These are phyloP conservation scores for Planiliza haematocheilus DNA, from an alignment of 2,113 vertebrate species.

Conservation along the genomic window DNA sequence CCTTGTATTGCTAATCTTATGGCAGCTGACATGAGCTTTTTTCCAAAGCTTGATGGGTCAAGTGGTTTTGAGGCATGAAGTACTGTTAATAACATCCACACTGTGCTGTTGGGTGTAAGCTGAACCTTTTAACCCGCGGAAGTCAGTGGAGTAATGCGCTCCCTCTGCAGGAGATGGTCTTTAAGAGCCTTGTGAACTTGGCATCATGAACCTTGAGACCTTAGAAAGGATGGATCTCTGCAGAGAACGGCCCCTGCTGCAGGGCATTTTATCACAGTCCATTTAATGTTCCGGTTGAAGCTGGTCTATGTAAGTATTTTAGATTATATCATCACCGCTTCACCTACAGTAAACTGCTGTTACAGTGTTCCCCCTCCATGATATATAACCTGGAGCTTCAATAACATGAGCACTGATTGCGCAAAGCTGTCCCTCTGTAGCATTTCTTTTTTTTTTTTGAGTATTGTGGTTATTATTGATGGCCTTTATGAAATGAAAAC, in stretches of 20 bases:
- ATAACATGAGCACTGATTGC: neutral
- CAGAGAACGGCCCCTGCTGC: conserved; percentile 31
- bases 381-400: conserved; percentile 2
- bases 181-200: conserved; percentile 18
- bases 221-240: conserved; percentile 33
- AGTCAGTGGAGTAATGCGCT: conserved; percentile 20
- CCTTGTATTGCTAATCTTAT: too few relatives aligned
- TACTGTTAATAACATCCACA: conserved; percentile 11
- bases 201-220: conserved; percentile 42
- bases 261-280: conserved; percentile 47
- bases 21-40: neutral
- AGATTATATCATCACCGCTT: conserved; percentile 32
- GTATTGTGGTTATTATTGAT: conserved; percentile 19
- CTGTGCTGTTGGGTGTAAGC: conserved; percentile 10
- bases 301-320: conserved; percentile 36
- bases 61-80: neutral
- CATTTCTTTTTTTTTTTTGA: neutral
- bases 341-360: conserved; percentile 11
- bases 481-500: conserved; percentile 32
- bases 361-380: neutral
- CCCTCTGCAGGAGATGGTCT: conserved; percentile 28
- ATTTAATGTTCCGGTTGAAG: conserved; percentile 39
- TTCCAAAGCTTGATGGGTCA: neutral
- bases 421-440: conserved; percentile 8
- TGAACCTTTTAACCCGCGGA: neutral